Base-by-base conservation (phyloP, 1,140 invertebrate species). In the Musca vetustissima region DNA sequence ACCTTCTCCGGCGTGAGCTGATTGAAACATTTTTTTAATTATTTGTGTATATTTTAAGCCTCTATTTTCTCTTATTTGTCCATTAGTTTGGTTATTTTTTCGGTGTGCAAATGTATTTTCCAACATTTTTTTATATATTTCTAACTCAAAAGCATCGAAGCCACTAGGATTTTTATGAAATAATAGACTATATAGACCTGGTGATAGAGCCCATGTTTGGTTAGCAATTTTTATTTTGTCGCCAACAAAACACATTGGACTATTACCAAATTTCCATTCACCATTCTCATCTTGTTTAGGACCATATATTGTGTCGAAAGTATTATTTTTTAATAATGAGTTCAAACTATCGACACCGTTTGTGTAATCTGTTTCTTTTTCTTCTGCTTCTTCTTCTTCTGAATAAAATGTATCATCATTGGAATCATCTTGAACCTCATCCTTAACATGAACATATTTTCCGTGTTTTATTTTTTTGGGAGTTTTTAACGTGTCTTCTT, bases 61-160 rank as follows among this genome's bases (percentile, higher is more conserved):
- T 52, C 21, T 52, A 21, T 19, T 52, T 52, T 8, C 49, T 52
- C 21, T 52, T 17, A 52, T 19, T 52, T 19, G 17, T 52, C 49
- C 49, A 52, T 19, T 52, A 52, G 57, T 14, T 52, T 75, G 49
- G 69, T 69, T 72, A 67, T 74, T 70, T 57, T 61, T 47, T 68
- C 70, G 66, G 68, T 76, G 69, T 24, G 70, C 73, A 69, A 69
- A 74, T 15, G 72, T 72, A 59, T 52, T 55, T 65, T 66, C 25
- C 53, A 76, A 69, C 61, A 76, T 74, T 24, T 73, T 59, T 66
- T 69, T 71, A 73, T 78, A 78, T 43, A 61, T 69, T 32, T 67
- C 21, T 64, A 71, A 68, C 70, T 77, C 73, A 48, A 67, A 25
- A 48, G 66, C 14, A 36, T 67, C 73, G 43, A 73, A 74, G 21